Evolutionary conservation across 2,113 vertebrate genomes (phyloP), one percentile per base, ranked within the genome.

Genomic region (Nicator chloris): DNA sequence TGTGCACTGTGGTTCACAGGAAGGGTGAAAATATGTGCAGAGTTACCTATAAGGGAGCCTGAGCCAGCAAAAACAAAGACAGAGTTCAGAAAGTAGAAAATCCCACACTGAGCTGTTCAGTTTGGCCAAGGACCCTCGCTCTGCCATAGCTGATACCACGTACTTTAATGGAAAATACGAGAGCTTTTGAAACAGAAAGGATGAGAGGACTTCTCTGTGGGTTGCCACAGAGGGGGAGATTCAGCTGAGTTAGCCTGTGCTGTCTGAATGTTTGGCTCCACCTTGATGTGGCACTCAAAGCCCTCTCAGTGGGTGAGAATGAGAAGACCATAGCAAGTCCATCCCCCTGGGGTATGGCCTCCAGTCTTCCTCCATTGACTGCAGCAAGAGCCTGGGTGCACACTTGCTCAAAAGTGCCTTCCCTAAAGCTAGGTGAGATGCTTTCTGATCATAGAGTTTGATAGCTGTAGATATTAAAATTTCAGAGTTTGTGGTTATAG

Each of bases 31-130:
- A 83, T 82, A 83, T 69, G 83, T 75, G 69, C 35, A 23, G 59
- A 54, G 61, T 95, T 97, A 97, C 94, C 89, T 97, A 61, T 27
- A 81, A 60, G 44, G 0, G 8, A 91, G 65, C 31, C 37, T 23
- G 45, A 93, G 91, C 95, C 95, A 96, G 93, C n/a, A 82, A 92
- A 94, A 96, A 82, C 90, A 93, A 54, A 86, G 65, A 35, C 5
- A 26, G 83, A 71, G 61, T 79, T 90, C 85, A 91, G 80, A 93
- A 65, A 86, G 80, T 13, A 91, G 83, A 88, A 97, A 95, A 88
- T 86, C 64, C 72, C 47, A 10, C 44, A 75, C 64, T 15, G 51
- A 86, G 49, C 8, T 35, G 68, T 51, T 59, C 47, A n/a, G 12
- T 75, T 86, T 93, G 88, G 68, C 56, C 69, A 39, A 83, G 64